phyloP scores from a whole-genome alignment of 2,797 vertebrate genomes.

The Spheniscus humboldti region DNA sequence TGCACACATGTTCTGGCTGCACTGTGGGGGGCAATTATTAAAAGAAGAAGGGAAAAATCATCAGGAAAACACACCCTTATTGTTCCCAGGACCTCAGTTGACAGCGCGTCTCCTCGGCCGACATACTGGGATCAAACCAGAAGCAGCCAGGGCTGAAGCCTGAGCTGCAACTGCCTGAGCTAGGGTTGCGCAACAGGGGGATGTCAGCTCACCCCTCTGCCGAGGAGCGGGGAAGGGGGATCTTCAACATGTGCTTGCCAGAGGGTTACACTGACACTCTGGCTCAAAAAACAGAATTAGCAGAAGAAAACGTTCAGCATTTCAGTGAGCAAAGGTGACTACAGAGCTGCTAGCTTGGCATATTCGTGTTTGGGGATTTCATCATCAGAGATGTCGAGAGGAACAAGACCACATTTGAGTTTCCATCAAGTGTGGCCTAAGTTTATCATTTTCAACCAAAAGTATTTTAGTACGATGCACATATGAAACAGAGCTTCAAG shows the following conservation, averaged over 20 bases:
- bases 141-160: neutral
- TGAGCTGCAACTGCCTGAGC: neutral
- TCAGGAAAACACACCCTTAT: slow-evolving; percentile 21
- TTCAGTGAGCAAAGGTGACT: neutral
- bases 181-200: neutral
- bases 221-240: neutral
- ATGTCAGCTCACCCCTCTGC: neutral
- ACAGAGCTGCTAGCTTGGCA: neutral
- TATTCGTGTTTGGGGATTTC: neutral
- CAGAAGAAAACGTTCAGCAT: neutral
- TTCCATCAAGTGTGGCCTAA: neutral
- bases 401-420: neutral
- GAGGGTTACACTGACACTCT: neutral
- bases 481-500: neutral
- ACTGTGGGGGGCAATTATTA: neutral
- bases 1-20: neutral
- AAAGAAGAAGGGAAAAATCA: neutral
- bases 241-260: slow-evolving; percentile 19
- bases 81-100: slow-evolving; percentile 13
- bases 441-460: neutral
- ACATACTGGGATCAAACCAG: neutral
- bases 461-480: neutral
- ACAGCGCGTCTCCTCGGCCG: accelerated
- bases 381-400: neutral
- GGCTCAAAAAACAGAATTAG: neutral